Conservation (phyloP, 2,888 invertebrate genomes). For the Galeruca laticollis region DNA sequence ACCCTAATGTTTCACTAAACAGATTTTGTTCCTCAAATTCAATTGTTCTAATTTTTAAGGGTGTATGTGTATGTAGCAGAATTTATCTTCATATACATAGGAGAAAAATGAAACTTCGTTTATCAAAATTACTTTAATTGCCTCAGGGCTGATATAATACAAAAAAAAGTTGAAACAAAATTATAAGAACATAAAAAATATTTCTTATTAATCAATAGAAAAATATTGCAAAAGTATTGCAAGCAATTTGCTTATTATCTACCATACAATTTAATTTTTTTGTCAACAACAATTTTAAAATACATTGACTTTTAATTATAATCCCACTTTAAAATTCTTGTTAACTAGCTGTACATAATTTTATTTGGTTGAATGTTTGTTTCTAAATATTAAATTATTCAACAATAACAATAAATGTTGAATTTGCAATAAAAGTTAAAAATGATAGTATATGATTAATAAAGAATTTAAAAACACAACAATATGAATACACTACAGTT, state of each 20-base stretch:
- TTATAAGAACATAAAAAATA: background rate
- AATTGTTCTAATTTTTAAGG: no score
- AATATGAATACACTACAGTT: no score
- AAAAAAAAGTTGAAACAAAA: conserved; percentile 3
- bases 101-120: background rate
- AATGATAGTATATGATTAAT: background rate
- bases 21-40: no score
- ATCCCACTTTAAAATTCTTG: background rate
- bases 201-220: background rate
- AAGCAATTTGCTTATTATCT: conserved; percentile 4
- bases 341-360: conserved; percentile 4
- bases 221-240: conserved; percentile 19
- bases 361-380: background rate
- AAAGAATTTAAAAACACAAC: no score
- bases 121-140: conserved; percentile 6
- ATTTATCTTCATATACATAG: no score
- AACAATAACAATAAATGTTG: background rate
- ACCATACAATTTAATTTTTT: background rate
- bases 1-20: no score
- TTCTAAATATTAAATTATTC: background rate
- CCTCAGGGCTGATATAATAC: background rate
- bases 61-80: no score
- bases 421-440: no score
- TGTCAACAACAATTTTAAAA: background rate
- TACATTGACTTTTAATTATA: background rate